Evolutionary conservation across 2,888 invertebrate genomes (phyloP).

Genomic region (Leucania comma): DNA sequence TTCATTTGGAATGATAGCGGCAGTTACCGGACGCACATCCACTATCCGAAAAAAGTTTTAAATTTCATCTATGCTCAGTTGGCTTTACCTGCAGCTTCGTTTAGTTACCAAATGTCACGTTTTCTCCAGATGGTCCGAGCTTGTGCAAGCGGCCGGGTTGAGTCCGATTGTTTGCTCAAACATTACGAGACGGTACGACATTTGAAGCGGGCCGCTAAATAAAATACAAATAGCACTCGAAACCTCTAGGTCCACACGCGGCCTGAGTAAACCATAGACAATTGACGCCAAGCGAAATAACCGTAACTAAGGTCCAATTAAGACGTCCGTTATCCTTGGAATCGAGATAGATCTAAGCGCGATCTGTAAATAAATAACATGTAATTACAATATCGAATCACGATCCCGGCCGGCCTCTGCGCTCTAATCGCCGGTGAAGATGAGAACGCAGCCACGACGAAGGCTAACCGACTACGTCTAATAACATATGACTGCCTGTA

Average conservation of each 20-base stretch:
- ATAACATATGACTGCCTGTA: conserved; percentile 77
- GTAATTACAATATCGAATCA: conserved; percentile 89
- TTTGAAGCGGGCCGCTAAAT: conserved; percentile 90
- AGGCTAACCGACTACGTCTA: conserved; percentile 77
- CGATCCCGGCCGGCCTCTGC: conserved; percentile 82
- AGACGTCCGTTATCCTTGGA: conserved; percentile 87
- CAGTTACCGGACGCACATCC: conserved; percentile 81
- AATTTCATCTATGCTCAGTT: conserved; percentile 76
- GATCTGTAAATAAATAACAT: conserved; percentile 85
- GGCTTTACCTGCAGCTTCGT: conserved; percentile 76
- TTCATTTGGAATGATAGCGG: conserved; percentile 86
- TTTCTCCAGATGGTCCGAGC: conserved; percentile 88
- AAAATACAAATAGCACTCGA: conserved; percentile 88
- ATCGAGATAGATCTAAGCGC: conserved; percentile 81
- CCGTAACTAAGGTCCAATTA: conserved; percentile 87
- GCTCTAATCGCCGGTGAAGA: conserved; percentile 84
- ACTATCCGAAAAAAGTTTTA: conserved; percentile 80
- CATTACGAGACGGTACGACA: conserved; percentile 90
- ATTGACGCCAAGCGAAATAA: conserved; percentile 83
- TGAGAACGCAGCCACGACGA: conserved; percentile 81
- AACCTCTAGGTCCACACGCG: conserved; percentile 82
- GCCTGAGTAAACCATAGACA: conserved; percentile 81
- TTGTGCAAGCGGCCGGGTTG: conserved; percentile 85
- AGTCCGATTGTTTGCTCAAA: conserved; percentile 87
- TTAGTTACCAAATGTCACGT: conserved; percentile 86